Evolutionary conservation across 2,113 vertebrate genomes (phyloP).

Genomic region (Protomyctophum bolini): DNA sequence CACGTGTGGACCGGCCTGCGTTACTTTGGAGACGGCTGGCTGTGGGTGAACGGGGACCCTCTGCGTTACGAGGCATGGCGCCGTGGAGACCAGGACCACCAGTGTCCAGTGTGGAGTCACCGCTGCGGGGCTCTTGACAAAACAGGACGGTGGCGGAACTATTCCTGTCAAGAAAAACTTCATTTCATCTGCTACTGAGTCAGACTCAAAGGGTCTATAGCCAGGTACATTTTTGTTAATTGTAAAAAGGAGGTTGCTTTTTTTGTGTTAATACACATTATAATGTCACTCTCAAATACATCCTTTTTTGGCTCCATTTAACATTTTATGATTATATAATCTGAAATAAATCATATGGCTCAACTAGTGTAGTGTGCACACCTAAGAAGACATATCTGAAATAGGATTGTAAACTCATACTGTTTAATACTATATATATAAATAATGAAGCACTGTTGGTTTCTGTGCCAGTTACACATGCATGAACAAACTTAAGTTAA

Average conservation of each 20-base stretch:
- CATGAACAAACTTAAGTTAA: not conserved
- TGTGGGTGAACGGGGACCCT: constrained; percentile 23
- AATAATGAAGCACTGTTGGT: too few relatives aligned
- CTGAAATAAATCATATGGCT: too few relatives aligned
- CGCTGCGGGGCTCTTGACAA: not conserved
- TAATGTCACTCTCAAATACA: not conserved
- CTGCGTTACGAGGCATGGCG: not conserved
- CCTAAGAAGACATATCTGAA: too few relatives aligned
- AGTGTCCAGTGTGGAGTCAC: not conserved
- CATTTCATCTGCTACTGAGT: not conserved
- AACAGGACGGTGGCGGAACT: not conserved
- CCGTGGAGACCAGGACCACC: not conserved
- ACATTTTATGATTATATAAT: too few relatives aligned
- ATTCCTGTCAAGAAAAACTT: not conserved
- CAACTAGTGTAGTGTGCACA: too few relatives aligned
- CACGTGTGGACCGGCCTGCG: constrained; percentile 26
- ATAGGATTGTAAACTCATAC: too few relatives aligned
- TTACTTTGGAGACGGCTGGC: constrained; percentile 26
- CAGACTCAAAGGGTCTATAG: not conserved
- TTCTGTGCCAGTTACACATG: too few relatives aligned
- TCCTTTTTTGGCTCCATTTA: too few relatives aligned
- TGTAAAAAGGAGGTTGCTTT: not conserved
- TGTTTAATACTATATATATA: too few relatives aligned
- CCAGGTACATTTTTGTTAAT: not conserved
- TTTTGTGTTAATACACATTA: not conserved